phyloP scores from a whole-genome alignment of 2,113 vertebrate species.

The Amphilophus citrinellus region DNA sequence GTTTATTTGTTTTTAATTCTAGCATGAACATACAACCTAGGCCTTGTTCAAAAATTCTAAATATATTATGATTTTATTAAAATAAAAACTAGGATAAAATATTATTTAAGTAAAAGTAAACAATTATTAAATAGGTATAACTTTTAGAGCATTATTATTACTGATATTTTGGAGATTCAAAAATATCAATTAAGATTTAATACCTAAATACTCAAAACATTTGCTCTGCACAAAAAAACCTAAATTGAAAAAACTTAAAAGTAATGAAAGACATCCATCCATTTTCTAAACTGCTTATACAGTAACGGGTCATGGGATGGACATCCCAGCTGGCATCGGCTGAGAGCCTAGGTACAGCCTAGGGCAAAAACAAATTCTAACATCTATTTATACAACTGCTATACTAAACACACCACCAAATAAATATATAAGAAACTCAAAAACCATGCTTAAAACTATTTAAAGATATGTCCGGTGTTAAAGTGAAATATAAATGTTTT shows the following conservation, averaged over 20 bases:
- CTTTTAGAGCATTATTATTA: too few species aligned
- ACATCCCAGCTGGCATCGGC: neutral
- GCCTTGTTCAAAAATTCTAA: neutral
- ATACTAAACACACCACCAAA: too few species aligned
- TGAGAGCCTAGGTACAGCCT: neutral
- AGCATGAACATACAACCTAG: neutral
- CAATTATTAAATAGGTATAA: neutral
- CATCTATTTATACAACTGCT: too few species aligned
- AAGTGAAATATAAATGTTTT: neutral
- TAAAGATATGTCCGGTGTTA: too few species aligned
- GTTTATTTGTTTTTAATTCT: neutral
- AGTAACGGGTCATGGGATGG: neutral
- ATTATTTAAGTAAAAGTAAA: neutral
- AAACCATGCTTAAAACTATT: neutral
- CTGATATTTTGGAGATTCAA: too few species aligned
- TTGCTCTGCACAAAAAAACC: neutral
- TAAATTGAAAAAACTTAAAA: neutral
- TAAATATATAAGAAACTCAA: too few species aligned
- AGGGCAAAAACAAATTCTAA: too few species aligned
- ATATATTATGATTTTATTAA: neutral
- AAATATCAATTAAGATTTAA: neutral
- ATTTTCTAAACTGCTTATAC: too few species aligned
- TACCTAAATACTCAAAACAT: fast-evolving
- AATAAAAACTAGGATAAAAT: neutral
- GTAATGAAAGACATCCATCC: too few species aligned